Percentiles rank a stretch among this genome's conserved stretches.
Evolutionary conservation across 2,888 invertebrate genomes (phyloP).

Genomic region (Eulithis testata): DNA sequence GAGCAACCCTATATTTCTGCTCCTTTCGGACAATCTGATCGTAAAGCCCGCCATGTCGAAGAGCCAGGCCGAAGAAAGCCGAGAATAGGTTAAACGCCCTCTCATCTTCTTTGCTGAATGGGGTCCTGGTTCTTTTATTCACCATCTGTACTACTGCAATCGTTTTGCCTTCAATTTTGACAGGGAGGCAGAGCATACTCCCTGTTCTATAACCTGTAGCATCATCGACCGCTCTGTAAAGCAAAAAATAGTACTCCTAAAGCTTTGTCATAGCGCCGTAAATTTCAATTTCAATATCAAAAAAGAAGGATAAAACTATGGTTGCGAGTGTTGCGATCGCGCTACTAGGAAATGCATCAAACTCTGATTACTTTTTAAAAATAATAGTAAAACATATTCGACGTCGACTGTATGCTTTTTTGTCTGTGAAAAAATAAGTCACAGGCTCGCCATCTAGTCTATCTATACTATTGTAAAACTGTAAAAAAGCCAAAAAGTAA

Average conservation of each 20-base stretch:
- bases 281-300: too few species aligned
- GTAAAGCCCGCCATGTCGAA: slow-evolving; percentile 93
- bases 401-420: too few species aligned
- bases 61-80: slow-evolving; percentile 92
- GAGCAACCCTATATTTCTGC: slow-evolving; percentile 91
- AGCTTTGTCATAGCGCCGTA: too few species aligned
- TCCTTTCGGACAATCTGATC: slow-evolving; percentile 93
- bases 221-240: slow-evolving; percentile 85
- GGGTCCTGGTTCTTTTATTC: slow-evolving; percentile 84
- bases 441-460: too few species aligned
- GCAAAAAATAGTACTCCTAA: not conserved
- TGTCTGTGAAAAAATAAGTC: too few species aligned
- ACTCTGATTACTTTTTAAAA: too few species aligned
- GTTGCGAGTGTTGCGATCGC: too few species aligned
- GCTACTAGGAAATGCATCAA: too few species aligned
- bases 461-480: too few species aligned
- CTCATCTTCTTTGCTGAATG: slow-evolving; percentile 88
- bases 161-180: slow-evolving; percentile 90
- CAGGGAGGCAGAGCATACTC: slow-evolving; percentile 94
- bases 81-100: slow-evolving; percentile 93
- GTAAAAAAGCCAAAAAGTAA: too few species aligned
- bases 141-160: slow-evolving; percentile 97
- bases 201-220: slow-evolving; percentile 88
- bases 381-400: too few species aligned
- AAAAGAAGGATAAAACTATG: too few species aligned